phyloP scores from a whole-genome alignment of 2,797 vertebrate species.

The Brotula barbata region DNA sequence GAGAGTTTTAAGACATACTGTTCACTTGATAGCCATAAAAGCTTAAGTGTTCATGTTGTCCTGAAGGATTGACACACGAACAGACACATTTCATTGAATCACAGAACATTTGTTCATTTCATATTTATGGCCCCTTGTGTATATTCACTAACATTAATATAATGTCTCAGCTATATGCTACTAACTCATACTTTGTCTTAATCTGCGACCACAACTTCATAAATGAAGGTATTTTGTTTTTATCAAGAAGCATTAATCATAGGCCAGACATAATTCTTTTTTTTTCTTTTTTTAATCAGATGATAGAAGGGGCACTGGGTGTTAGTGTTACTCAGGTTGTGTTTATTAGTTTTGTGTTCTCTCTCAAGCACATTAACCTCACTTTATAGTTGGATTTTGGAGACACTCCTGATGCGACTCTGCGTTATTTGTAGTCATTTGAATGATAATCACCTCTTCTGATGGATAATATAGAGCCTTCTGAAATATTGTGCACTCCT shows the following conservation, averaged over 20 bases:
- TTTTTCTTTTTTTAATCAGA: no score
- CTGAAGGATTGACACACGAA: slow-evolving; percentile 1
- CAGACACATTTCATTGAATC: slow-evolving; percentile 2
- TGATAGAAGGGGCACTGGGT: slow-evolving; percentile 1
- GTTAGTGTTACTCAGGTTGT: slow-evolving; percentile 8
- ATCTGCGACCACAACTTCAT: not conserved
- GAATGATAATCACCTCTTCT: not conserved
- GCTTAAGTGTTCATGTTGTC: not conserved
- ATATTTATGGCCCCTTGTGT: not conserved
- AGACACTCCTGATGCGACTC: not conserved
- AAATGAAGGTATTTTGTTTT: not conserved
- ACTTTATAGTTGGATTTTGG: not conserved
- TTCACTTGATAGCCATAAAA: no score
- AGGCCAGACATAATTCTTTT: slow-evolving; percentile 1
- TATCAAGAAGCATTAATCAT: not conserved
- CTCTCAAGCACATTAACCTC: not conserved
- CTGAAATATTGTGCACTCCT: slow-evolving; percentile 36
- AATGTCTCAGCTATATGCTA: not conserved
- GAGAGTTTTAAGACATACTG: no score
- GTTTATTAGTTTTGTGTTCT: slow-evolving; percentile 4
- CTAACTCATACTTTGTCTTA: not conserved
- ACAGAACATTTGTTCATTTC: not conserved
- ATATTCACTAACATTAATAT: slow-evolving; percentile 1
- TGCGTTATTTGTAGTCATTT: slow-evolving; percentile 10
- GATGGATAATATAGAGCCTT: slow-evolving; percentile 17